phyloP scores from a whole-genome alignment of 35 echinoderm and acorn worm genomes.

The Holothuria glaberrima region DNA sequence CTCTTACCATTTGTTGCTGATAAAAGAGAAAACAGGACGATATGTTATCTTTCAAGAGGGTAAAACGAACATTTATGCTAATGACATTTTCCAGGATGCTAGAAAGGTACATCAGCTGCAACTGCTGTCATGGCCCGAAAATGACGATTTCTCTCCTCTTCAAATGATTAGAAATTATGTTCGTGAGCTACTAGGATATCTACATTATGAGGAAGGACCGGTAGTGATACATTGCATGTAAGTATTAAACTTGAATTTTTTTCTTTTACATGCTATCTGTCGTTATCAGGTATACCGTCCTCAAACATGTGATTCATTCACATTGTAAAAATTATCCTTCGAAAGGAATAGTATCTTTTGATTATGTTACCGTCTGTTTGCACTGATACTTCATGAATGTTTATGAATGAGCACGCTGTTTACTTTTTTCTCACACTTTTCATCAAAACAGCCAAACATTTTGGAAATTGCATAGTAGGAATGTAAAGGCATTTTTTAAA shows the following conservation, averaged over 20 bases:
- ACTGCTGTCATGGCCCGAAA: not conserved
- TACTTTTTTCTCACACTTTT: too few species aligned
- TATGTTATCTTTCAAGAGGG: too few species aligned
- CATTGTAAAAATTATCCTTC: not conserved
- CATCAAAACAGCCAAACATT: too few species aligned
- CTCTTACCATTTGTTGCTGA: too few species aligned
- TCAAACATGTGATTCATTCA: too few species aligned
- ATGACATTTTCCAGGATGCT: not conserved
- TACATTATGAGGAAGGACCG: not conserved
- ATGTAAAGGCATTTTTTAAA: not conserved
- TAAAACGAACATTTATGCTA: too few species aligned
- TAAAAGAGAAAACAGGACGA: too few species aligned
- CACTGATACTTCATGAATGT: not conserved
- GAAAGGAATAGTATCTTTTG: not conserved
- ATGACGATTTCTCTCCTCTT: not conserved
- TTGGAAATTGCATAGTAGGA: not conserved
- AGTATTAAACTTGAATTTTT: not conserved
- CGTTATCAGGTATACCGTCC: too few species aligned
- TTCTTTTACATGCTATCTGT: too few species aligned
- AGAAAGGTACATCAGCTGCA: not conserved
- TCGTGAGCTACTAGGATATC: not conserved
- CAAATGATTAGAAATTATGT: not conserved
- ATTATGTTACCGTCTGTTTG: not conserved
- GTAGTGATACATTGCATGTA: conserved; percentile 35
- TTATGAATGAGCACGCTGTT: not conserved